Conservation (phyloP, 2,888 invertebrate species). For the Ctena decussata region DNA sequence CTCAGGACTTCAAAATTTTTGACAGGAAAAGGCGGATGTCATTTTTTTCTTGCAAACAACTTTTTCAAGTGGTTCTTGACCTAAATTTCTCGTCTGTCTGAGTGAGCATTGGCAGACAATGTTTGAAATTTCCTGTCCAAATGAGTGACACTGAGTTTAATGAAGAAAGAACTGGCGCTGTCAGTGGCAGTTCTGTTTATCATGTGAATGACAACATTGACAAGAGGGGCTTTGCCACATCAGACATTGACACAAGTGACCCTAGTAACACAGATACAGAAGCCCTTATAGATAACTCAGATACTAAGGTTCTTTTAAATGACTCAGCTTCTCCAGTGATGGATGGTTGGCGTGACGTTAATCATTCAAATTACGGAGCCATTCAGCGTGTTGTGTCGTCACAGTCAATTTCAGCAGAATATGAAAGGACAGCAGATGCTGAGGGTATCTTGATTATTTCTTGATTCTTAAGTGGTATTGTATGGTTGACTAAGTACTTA, state of each 20-base stretch:
- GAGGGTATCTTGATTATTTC: not conserved
- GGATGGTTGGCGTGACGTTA: not conserved
- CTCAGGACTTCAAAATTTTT: not conserved
- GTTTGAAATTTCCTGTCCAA: not conserved
- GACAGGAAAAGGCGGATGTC: constrained; percentile 4
- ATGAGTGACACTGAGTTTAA: not conserved
- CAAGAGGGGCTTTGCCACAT: not conserved
- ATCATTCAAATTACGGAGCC: not conserved
- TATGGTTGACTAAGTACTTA: too few relatives aligned
- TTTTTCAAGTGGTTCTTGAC: too few relatives aligned
- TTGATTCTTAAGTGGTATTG: too few relatives aligned
- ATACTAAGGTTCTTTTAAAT: not conserved
- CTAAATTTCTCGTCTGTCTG: not conserved
- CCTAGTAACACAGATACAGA: too few relatives aligned
- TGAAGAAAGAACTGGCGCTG: not conserved
- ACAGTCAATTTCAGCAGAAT: constrained; percentile 11
- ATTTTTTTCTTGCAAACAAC: not conserved
- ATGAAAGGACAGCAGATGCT: not conserved
- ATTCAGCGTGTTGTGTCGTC: not conserved
- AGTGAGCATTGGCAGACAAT: too few relatives aligned
- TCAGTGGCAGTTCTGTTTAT: not conserved
- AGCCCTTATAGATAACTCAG: too few relatives aligned
- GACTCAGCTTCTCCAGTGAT: not conserved
- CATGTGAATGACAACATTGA: not conserved
- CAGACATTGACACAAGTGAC: not conserved